Conservation (phyloP, 2,113 vertebrate species). For the Smithornis capensis region DNA sequence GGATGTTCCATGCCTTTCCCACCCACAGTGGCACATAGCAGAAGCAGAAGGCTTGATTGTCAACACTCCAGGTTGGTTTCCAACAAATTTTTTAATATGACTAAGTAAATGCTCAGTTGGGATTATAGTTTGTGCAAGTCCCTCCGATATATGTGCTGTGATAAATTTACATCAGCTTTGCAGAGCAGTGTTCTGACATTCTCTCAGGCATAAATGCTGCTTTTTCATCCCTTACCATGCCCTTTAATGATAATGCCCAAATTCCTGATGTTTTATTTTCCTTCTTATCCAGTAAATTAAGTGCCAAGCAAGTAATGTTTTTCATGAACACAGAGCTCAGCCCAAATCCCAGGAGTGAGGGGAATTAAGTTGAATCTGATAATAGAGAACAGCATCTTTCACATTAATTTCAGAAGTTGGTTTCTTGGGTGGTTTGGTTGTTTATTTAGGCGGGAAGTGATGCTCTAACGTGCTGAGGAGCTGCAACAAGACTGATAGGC, state of each 20-base stretch:
- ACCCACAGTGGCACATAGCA: background rate
- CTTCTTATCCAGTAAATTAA: background rate
- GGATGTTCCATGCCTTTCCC: background rate
- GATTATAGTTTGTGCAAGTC: background rate
- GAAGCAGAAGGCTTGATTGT: background rate
- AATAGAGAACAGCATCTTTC: background rate
- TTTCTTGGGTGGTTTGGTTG: background rate
- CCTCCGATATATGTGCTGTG: background rate
- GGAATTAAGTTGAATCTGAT: background rate
- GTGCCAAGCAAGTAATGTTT: background rate
- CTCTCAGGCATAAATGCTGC: background rate
- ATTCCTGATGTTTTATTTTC: background rate
- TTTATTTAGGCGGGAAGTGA: background rate
- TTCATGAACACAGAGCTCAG: background rate
- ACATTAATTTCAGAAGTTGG: background rate
- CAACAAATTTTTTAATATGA: background rate
- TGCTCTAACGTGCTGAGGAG: background rate
- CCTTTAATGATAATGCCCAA: background rate
- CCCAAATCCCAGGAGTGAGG: background rate
- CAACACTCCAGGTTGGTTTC: conserved; percentile 21
- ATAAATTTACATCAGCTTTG: background rate
- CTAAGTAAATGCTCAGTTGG: background rate
- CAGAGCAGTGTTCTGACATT: background rate
- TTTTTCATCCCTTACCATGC: background rate
- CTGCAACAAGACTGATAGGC: background rate